phyloP scores from a whole-genome alignment of 1,140 invertebrate species.

The Dolichoris vasculosae region DNA sequence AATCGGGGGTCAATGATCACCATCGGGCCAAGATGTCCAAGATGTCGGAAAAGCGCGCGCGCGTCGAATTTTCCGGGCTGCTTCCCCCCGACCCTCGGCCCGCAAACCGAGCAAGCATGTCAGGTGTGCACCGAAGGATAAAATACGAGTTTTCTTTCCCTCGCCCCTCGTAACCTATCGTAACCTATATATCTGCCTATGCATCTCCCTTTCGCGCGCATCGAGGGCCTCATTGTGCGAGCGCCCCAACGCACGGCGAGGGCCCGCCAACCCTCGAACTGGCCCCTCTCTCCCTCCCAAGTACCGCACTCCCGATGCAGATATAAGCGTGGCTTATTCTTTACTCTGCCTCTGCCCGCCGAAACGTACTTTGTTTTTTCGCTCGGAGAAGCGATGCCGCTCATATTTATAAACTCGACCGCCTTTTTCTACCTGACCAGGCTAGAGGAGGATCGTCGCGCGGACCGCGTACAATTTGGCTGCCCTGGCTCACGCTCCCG shows the following conservation, averaged over 20 bases:
- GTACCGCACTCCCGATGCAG: neutral
- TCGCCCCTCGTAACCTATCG: too few relatives aligned
- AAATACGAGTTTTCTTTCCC: neutral
- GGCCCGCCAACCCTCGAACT: neutral
- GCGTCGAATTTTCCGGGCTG: neutral
- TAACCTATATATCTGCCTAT: slow-evolving; percentile 24
- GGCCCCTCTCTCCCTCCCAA: neutral
- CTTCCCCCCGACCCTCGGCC: neutral
- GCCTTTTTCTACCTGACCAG: neutral
- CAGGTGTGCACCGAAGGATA: neutral
- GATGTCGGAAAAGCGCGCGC: neutral
- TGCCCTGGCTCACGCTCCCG: neutral
- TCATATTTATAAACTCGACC: slow-evolving; percentile 6
- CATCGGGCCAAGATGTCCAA: neutral
- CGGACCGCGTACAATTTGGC: neutral
- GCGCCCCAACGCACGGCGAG: slow-evolving; percentile 13
- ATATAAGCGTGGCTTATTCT: neutral
- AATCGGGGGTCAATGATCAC: neutral
- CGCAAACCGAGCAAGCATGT: neutral
- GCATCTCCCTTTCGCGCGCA: neutral
- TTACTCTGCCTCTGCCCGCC: neutral
- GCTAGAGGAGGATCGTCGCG: neutral
- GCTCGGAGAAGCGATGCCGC: neutral
- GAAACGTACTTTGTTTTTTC: slow-evolving; percentile 26
- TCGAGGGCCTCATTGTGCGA: slow-evolving; percentile 33